Percentiles rank a stretch among this genome's conserved stretches.
Conservation (phyloP, 1,140 invertebrate genomes). For the Eulimnadia texana region DNA sequence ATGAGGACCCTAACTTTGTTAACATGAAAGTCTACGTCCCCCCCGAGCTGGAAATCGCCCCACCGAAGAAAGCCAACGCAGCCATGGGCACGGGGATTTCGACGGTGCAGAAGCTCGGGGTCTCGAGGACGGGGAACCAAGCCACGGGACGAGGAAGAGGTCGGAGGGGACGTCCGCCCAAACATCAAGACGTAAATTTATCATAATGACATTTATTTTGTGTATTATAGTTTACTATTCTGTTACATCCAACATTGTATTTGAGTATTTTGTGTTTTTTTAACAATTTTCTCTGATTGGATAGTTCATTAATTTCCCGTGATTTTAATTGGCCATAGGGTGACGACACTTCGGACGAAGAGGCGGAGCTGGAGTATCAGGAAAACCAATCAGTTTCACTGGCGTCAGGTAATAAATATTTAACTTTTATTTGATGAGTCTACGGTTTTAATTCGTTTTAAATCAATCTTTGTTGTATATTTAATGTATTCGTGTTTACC, state of each 20-base stretch:
- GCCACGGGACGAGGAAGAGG: neutral
- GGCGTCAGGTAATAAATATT: neutral
- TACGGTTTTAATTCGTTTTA: too few species aligned
- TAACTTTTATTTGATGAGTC: too few species aligned
- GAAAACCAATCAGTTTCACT: neutral
- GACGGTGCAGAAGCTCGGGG: neutral
- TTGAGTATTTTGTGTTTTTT: neutral
- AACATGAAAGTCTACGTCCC: conserved; percentile 51
- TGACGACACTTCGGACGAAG: neutral
- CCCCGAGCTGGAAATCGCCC: conserved; percentile 12
- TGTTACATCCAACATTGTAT: too few species aligned
- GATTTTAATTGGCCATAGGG: neutral
- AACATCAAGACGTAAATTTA: conserved; percentile 7
- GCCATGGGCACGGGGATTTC: neutral
- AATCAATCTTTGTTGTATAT: too few species aligned
- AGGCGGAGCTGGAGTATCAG: neutral
- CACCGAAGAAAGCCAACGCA: conserved; percentile 7
- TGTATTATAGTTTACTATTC: too few species aligned
- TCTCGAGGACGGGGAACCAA: neutral
- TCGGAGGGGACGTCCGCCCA: conserved; percentile 1
- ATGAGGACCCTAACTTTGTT: conserved; percentile 45
- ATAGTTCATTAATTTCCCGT: neutral
- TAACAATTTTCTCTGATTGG: neutral
- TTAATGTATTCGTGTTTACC: too few species aligned
- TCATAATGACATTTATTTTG: too few species aligned